Base-by-base conservation (phyloP, 2,797 vertebrate genomes). In the Peromyscus eremicus region DNA sequence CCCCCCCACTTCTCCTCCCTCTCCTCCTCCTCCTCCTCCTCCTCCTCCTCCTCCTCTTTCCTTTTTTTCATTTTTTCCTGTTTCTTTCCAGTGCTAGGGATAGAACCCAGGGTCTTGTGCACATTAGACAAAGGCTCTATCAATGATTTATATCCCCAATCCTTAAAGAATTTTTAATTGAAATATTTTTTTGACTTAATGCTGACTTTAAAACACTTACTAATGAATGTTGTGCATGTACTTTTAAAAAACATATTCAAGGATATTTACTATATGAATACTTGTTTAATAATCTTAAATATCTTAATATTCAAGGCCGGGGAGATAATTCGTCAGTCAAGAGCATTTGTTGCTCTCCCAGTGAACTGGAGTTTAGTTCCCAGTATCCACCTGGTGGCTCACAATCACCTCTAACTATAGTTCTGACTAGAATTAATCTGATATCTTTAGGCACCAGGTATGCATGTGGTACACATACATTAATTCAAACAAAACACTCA, bases 161-260 rank as follows among this genome's bases (percentile, higher is more conserved):
- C 52, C 52, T 75, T 17, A 34, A 93, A 70, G 32, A 93, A 76
- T 64, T 89, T 81, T 92, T 84, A 90, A 90, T 84, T 27, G 68
- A 92, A 93, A 46, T 89, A 70, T 17, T 25, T 88, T 88, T 95
- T 94, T 60, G 52, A 71, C 14, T 2, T 21, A 75, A 34, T 14
- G 66, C 32, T 90, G 43, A 86, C 46, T 60, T 84, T 76, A 37
- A 89, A 89, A 43, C 46, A 60, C 91, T 94, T 88, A 66, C 5
- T 52, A 60, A 43, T 84, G 23, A 91, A 23, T 90, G 80, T 40
- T 62, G 11, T 77, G 34, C 2, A 71, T 23, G 1, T 70, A 71
- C 55, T 90, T 82, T 70, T 34, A 2, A 21, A 52, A 87, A 91
- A 16, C 55, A 46, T 88, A 0, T 40, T 49, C 57, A 93, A 62